A percentile compares a stretch with the other conserved stretches of the same genome.
These are phyloP conservation scores for Anarsia innoxiella DNA, from an alignment of 2,888 invertebrate species.

Conservation along the genomic window DNA sequence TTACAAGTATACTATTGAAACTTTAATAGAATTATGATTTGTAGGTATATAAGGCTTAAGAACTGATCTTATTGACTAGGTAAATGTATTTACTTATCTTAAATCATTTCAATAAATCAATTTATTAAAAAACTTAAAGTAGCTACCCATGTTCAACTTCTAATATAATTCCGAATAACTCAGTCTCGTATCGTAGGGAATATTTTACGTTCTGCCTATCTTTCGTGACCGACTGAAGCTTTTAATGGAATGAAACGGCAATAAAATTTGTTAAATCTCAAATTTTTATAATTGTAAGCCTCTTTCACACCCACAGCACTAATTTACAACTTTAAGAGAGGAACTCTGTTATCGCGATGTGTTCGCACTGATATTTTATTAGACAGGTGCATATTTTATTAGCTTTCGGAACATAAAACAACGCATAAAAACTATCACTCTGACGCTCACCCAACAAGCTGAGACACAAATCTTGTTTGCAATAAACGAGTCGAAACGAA, in stretches of 20 bases:
- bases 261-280: slow-evolving; percentile 14
- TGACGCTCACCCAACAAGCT: slow-evolving; percentile 29
- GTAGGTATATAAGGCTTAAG: too few relatives aligned
- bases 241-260: background rate
- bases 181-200: too few relatives aligned
- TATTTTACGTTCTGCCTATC: too few relatives aligned
- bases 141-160: too few relatives aligned
- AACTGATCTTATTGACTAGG: too few relatives aligned
- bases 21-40: too few relatives aligned
- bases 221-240: too few relatives aligned
- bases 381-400: slow-evolving; percentile 53
- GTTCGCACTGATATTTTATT: slow-evolving; percentile 43
- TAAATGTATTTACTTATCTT: too few relatives aligned
- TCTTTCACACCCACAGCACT: slow-evolving; percentile 32
- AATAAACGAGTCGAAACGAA: slow-evolving; percentile 54
- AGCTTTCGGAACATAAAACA: slow-evolving; percentile 43
- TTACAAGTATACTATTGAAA: slow-evolving; percentile 1
- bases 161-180: too few relatives aligned
- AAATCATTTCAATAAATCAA: too few relatives aligned
- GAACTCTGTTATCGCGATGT: slow-evolving; percentile 41
- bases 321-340: slow-evolving; percentile 39
- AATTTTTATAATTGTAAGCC: slow-evolving; percentile 17
- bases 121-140: too few relatives aligned
- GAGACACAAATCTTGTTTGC: slow-evolving; percentile 53
- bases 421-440: slow-evolving; percentile 48